These are phyloP conservation scores for Andrena dorsata DNA, from an alignment of 2,888 invertebrate species.

Conservation along the genomic window DNA sequence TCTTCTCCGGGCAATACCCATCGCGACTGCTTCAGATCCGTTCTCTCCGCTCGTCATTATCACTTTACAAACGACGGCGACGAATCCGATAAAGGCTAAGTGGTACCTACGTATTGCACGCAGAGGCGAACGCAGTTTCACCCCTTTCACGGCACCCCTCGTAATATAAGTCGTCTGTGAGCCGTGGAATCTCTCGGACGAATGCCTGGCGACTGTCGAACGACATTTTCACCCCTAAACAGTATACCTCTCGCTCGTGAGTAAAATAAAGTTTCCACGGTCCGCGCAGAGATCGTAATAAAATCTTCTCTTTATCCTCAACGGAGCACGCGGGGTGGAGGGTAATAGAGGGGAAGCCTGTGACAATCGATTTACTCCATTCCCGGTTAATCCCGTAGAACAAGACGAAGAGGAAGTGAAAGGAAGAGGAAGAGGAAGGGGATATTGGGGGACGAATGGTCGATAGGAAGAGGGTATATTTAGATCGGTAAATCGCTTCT, in stretches of 20 bases:
- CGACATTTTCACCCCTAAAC: slow-evolving; percentile 3
- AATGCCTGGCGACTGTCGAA: background rate
- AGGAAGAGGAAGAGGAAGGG: background rate
- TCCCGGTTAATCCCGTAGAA: slow-evolving; percentile 11
- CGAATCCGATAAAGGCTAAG: slow-evolving; percentile 27
- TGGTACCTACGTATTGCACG: background rate
- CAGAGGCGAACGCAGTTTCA: background rate
- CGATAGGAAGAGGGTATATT: background rate
- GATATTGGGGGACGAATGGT: background rate
- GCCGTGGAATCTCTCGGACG: background rate
- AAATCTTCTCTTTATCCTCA: slow-evolving; percentile 14
- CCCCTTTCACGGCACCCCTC: background rate
- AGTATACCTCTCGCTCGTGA: background rate
- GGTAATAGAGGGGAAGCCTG: background rate
- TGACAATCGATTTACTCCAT: slow-evolving; percentile 21
- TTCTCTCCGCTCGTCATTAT: slow-evolving; percentile 12
- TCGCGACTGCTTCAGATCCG: slow-evolving; percentile 19
- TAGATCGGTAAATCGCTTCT: background rate
- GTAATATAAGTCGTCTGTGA: no score
- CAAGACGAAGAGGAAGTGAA: background rate
- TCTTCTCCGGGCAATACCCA: slow-evolving; percentile 1
- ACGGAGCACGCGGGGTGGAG: background rate
- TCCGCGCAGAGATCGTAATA: background rate
- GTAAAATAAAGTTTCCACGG: slow-evolving; percentile 7
- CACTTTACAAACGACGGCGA: slow-evolving; percentile 22